Conservation (phyloP, 1,140 invertebrate genomes). For the Pseudomyrmex cubaensis region DNA sequence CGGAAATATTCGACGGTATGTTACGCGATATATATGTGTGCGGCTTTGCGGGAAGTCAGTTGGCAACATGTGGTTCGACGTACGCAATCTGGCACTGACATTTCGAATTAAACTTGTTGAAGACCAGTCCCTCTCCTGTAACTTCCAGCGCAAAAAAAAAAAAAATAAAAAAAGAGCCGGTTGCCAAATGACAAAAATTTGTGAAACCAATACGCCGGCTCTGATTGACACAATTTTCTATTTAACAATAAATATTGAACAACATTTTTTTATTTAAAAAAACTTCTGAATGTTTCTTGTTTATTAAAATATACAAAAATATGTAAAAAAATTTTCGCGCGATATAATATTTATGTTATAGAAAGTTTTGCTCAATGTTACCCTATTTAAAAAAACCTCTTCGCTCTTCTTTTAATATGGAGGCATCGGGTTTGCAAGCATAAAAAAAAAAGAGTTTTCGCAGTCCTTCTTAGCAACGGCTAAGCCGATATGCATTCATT, state of each 20-base stretch:
- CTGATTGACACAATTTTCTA: slow-evolving; percentile 32
- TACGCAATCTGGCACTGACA: slow-evolving; percentile 82
- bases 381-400: background rate
- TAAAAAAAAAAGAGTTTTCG: slow-evolving; percentile 83
- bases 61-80: slow-evolving; percentile 78
- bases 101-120: slow-evolving; percentile 68
- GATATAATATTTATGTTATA: background rate
- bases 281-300: background rate
- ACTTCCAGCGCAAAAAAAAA: slow-evolving; percentile 21
- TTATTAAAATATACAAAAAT: background rate
- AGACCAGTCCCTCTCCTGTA: slow-evolving; percentile 45
- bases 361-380: background rate
- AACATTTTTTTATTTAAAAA: background rate
- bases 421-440: slow-evolving; percentile 72
- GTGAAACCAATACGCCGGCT: slow-evolving; percentile 13
- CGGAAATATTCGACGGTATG: slow-evolving; percentile 67
- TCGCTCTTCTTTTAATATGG: slow-evolving; percentile 65
- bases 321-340: background rate
- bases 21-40: slow-evolving; percentile 52
- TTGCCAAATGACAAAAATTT: slow-evolving; percentile 47
- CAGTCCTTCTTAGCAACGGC: slow-evolving; percentile 75
- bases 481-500: slow-evolving; percentile 86
- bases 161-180: background rate
- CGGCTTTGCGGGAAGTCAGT: slow-evolving; percentile 67
- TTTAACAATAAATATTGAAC: slow-evolving; percentile 12